Base-by-base conservation (phyloP, 1,140 invertebrate genomes). In the Pseudachorutes palmiensis region DNA sequence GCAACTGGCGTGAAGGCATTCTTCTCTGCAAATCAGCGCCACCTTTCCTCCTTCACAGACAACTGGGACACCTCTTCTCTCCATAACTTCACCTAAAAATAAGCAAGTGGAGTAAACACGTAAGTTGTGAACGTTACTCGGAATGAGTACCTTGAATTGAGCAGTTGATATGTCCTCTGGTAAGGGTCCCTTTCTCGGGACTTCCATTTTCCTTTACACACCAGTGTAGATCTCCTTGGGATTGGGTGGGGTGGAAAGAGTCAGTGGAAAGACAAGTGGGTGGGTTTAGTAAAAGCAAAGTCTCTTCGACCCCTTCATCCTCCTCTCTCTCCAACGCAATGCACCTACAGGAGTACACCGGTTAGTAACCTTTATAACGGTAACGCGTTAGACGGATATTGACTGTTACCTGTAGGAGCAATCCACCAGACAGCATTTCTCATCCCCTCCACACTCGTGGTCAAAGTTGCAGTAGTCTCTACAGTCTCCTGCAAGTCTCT, bases 371-470 rank as follows among this genome's bases (percentile, higher is more conserved):
- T n/a, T n/a, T n/a, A n/a, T n/a, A n/a, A n/a, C n/a, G n/a, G n/a
- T n/a, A n/a, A n/a, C n/a, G n/a, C n/a, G 9, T 45, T 45, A 9
- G 9, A 45, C 9, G 36, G 9, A 45, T 12, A 45, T 19, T 12
- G 24, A 5, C 9, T 26, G 3, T 55, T 55, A 26, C 51, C 24
- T 55, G 51, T 55, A 91, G 1, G 89, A 89, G 75, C 90, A 93
- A 41, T 89, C 90, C 51, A 90, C 91, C 1, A 88, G 89, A 75
- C 90, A 93, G 76, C 90, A 93, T 66, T 89, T 86, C 41, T 83
- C 80, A 0, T 79, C 79, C 0, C 82, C 81, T 1, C 83, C 82
- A 73, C 90, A 92, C 65, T 90, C 86, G 2, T 84, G 81, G 78
- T 93, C 90, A 0, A 82, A 84, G 29, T 83, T 84, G 72, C 90